Percentiles rank a stretch among this genome's conserved stretches.
Conservation (phyloP, 2,888 invertebrate species). For the Agrotis segetum region DNA sequence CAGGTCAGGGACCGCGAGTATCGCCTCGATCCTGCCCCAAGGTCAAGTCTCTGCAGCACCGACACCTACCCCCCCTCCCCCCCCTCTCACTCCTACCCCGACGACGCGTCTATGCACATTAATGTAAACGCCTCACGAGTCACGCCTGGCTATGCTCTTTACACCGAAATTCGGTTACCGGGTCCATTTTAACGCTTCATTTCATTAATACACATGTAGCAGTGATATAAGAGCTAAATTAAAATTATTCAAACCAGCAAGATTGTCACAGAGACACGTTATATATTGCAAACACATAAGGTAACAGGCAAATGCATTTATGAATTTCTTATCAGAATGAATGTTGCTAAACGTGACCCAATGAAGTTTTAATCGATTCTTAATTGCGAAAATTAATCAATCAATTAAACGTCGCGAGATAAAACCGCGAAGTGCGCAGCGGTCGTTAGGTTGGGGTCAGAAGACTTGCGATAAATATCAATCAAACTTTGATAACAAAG, state of each 20-base stretch:
- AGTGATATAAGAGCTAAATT: slow-evolving; percentile 5
- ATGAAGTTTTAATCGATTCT: slow-evolving; percentile 86
- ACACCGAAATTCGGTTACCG: slow-evolving; percentile 64
- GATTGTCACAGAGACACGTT: neutral
- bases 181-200: slow-evolving; percentile 60
- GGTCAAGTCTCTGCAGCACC: slow-evolving; percentile 87
- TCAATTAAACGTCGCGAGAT: slow-evolving; percentile 84
- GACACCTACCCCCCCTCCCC: slow-evolving; percentile 70
- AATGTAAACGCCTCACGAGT: slow-evolving; percentile 75
- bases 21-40: slow-evolving; percentile 90
- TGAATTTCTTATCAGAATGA: slow-evolving; percentile 73
- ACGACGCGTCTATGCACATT: slow-evolving; percentile 72
- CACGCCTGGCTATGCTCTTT: slow-evolving; percentile 71
- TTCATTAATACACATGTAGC: slow-evolving; percentile 40
- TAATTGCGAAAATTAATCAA: slow-evolving; percentile 84
- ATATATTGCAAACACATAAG: slow-evolving; percentile 65
- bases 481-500: slow-evolving; percentile 1
- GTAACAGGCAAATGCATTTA: slow-evolving; percentile 57
- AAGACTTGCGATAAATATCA: slow-evolving; percentile 78
- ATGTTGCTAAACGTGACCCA: slow-evolving; percentile 87
- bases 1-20: slow-evolving; percentile 90
- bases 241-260: neutral
- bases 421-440: slow-evolving; percentile 81
- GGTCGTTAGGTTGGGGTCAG: slow-evolving; percentile 69
- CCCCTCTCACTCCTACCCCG: slow-evolving; percentile 60